phyloP scores from a whole-genome alignment of 2,888 invertebrate genomes.

The Himalopsyche tibetana region DNA sequence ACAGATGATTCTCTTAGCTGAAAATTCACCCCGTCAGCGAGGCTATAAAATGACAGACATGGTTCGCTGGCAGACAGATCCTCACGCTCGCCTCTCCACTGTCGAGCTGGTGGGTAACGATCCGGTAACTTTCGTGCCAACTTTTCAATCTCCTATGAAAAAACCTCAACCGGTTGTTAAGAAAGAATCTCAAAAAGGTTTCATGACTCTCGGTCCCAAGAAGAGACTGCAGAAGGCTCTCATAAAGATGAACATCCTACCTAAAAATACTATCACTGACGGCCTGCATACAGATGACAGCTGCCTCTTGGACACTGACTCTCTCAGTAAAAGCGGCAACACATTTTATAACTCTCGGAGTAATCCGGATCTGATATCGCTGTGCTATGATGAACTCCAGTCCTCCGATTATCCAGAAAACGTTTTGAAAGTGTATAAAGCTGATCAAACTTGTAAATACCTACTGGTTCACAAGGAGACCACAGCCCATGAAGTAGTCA shows the following conservation, averaged over 20 bases:
- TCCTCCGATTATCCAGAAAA: constrained; percentile 95
- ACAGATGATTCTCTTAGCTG: constrained; percentile 82
- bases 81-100: constrained; percentile 86
- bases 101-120: constrained; percentile 81
- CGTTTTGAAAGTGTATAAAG: constrained; percentile 96
- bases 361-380: constrained; percentile 90
- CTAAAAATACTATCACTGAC: constrained; percentile 86
- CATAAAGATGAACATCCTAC: constrained; percentile 92
- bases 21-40: constrained; percentile 87
- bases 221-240: constrained; percentile 89
- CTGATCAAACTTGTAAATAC: constrained; percentile 98
- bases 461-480: constrained; percentile 96
- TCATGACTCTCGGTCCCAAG: constrained; percentile 93
- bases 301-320: constrained; percentile 79
- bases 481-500: constrained; percentile 93
- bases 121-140: constrained; percentile 70
- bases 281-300: constrained; percentile 82
- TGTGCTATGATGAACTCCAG: constrained; percentile 88
- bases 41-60: constrained; percentile 81
- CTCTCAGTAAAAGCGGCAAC: constrained; percentile 74
- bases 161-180: constrained; percentile 79
- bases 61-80: constrained; percentile 81
- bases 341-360: constrained; percentile 89
- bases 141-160: constrained; percentile 75
- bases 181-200: constrained; percentile 84